A percentile compares a stretch with the other conserved stretches of the same genome.
Conservation (phyloP, 2,888 invertebrate genomes). For the Drosophila aldrichi region DNA sequence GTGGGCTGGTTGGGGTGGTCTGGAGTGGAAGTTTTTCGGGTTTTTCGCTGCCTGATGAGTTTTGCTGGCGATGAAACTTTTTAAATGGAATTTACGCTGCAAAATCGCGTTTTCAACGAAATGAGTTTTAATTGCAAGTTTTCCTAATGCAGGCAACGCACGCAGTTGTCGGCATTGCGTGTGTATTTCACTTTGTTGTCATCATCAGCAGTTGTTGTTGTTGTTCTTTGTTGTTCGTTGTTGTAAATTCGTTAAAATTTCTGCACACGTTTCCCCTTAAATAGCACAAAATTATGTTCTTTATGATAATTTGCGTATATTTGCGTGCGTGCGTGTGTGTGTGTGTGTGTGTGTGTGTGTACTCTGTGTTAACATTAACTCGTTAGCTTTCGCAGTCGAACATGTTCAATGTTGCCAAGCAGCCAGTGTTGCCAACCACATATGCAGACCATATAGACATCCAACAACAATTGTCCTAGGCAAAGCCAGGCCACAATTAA, state of each 20-base stretch:
- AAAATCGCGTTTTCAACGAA: conserved; percentile 78
- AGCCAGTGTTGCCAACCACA: conserved; percentile 26
- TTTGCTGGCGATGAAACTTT: conserved; percentile 61
- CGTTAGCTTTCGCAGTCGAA: conserved; percentile 46
- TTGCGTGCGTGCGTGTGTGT: neutral
- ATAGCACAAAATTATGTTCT: conserved; percentile 76
- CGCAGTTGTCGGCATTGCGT: conserved; percentile 46
- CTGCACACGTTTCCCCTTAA: conserved; percentile 55
- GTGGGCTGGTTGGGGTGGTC: too few species aligned
- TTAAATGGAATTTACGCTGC: conserved; percentile 75
- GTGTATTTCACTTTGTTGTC: conserved; percentile 36
- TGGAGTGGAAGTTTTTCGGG: neutral
- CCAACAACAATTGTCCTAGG: conserved; percentile 9
- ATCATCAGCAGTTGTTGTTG: conserved; percentile 14
- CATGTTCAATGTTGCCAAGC: conserved; percentile 51
- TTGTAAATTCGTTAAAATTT: conserved; percentile 59
- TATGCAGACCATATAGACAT: conserved; percentile 10
- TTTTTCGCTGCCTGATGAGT: conserved; percentile 51
- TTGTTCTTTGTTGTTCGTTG: conserved; percentile 17
- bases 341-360: neutral
- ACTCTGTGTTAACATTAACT: conserved; percentile 11
- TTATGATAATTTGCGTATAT: conserved; percentile 69
- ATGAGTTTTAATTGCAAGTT: conserved; percentile 82
- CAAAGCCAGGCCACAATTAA: conserved; percentile 14
- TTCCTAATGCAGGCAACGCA: conserved; percentile 75